Base-by-base conservation (phyloP, 1,140 invertebrate species). In the Drosophila bifasciata region DNA sequence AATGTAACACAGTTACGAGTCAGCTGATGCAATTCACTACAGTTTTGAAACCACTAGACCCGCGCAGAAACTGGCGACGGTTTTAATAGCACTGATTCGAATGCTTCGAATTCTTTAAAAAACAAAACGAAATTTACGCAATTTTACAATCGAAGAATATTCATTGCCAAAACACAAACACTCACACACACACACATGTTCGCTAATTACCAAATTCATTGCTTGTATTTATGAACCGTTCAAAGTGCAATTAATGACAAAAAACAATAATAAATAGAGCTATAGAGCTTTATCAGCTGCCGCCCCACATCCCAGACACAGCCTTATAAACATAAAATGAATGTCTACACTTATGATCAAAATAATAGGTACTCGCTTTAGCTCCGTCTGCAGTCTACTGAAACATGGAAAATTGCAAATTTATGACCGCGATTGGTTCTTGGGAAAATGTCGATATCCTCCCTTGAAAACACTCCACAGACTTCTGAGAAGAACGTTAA, bases 211-310 rank as follows among this genome's bases (percentile, higher is more conserved):
- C 40, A 15, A 32, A 46, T 56, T 43, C n/a, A 17, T 39, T 39
- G 19, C 39, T 45, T 5, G 16, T 21, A 23, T 56, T 64, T 51
- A 45, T 73, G 15, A 52, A 21, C 36, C 25, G 70, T 64, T n/a
- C 70, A 75, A 75, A 75, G 71, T 74, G 43, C 70, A 75, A 58
- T 25, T 41, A 50, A 57, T 32, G 46, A 64, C 49, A 50, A 17
- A 17, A 36, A 36, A 36, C 32, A 46, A 62, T 49, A 74, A 66
- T 66, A 36, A 48, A 51, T 39, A 13, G 3, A 3, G 1, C 19
- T 21, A 3, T 21, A 21, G 25, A 36, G 19, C 43, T 15, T 63
- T 73, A 73, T 73, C 70, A 63, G 45, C 51, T 43, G 48, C 50
- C 52, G 53, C 17, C 53, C 49, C 46, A 53, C 59, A 48, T 72